Evolutionary conservation across 2,888 invertebrate species (phyloP).

Genomic region (Drosophila pseudotalamancana): DNA sequence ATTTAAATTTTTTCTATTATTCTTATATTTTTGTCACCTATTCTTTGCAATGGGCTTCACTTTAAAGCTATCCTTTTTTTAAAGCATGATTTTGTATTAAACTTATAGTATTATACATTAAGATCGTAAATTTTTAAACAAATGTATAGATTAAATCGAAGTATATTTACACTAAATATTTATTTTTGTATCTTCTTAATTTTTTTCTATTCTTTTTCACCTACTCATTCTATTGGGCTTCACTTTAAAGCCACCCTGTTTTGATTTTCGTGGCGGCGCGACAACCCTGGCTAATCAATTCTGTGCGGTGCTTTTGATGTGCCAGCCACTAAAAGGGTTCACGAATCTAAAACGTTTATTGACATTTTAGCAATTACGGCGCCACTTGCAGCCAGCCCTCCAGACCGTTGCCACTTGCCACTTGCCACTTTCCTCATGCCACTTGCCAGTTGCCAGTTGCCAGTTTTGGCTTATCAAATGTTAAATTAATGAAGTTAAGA

Average conservation of each 20-base stretch:
- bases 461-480: slow-evolving; percentile 67
- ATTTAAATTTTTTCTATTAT: background rate
- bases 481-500: slow-evolving; percentile 74
- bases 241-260: background rate
- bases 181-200: background rate
- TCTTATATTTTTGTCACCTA: background rate
- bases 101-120: no score
- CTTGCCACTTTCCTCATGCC: slow-evolving; percentile 15
- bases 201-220: background rate
- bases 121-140: no score
- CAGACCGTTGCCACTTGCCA: slow-evolving; percentile 19
- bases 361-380: slow-evolving; percentile 56
- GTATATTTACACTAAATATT: background rate
- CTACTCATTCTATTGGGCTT: background rate
- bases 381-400: slow-evolving; percentile 25
- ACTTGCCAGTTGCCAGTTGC: slow-evolving; percentile 17
- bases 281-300: slow-evolving; percentile 65
- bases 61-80: no score
- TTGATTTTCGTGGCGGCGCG: slow-evolving; percentile 9
- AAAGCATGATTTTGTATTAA: no score
- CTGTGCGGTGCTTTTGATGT: slow-evolving; percentile 49
- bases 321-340: slow-evolving; percentile 31
- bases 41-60: background rate
- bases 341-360: slow-evolving; percentile 56
- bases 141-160: background rate